Conservation (phyloP, 2,113 vertebrate species). For the Peromyscus polionotus region DNA sequence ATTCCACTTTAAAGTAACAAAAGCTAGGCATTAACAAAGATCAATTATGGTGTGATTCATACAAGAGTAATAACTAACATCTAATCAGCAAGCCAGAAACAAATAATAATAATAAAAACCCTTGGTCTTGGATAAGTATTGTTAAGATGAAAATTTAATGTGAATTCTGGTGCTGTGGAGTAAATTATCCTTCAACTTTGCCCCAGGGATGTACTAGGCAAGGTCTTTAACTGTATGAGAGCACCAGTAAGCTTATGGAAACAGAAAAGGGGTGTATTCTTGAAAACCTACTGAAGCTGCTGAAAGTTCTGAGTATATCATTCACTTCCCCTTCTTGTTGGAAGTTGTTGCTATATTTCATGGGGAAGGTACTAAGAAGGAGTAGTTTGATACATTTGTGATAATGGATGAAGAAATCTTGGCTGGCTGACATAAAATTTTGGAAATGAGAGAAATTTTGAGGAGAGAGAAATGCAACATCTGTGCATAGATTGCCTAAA, state of each 20-base stretch:
- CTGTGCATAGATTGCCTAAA: not conserved
- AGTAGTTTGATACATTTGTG: not conserved
- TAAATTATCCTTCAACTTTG: not conserved
- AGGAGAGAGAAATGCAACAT: not conserved
- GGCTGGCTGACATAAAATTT: not conserved
- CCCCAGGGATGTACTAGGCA: not conserved
- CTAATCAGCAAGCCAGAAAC: not conserved
- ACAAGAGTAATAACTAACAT: not conserved
- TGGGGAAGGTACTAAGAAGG: not conserved
- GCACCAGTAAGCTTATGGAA: not conserved
- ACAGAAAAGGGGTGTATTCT: not conserved
- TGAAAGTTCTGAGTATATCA: not conserved
- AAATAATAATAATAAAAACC: not conserved
- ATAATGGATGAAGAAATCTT: not conserved
- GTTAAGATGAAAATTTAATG: constrained; percentile 28
- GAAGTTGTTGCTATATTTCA: not conserved
- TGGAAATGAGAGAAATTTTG: not conserved
- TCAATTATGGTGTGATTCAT: not conserved
- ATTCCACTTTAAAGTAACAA: constrained; percentile 42
- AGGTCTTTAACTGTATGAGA: not conserved
- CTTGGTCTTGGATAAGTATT: not conserved
- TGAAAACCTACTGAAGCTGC: not conserved
- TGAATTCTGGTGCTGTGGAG: not conserved
- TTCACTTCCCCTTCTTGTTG: not conserved
- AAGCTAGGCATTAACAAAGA: constrained; percentile 6